A percentile compares a stretch with the other conserved stretches of the same genome.
phyloP scores from a whole-genome alignment of 1,140 invertebrate species.

The Calliopsis andreniformis region DNA sequence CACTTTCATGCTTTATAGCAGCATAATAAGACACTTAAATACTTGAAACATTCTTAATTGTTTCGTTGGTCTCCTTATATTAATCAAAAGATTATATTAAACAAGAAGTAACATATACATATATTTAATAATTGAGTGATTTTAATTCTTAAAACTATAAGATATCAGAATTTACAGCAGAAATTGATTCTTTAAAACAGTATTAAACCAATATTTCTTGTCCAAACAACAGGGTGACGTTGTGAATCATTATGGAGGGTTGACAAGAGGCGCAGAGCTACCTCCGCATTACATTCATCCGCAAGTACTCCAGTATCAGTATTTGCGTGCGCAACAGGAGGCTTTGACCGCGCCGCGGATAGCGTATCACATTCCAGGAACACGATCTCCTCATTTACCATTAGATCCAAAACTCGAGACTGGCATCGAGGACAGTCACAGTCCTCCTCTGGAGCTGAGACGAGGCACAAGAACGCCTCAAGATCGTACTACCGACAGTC shows the following conservation, averaged over 20 bases:
- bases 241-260: constrained; percentile 76
- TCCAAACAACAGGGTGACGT: constrained; percentile 84
- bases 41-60: no score
- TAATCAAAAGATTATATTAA: no score
- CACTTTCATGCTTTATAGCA: no score
- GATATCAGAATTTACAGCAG: no score
- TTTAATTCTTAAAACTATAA: no score
- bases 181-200: no score
- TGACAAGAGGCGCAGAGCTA: constrained; percentile 71
- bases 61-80: no score
- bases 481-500: constrained; percentile 89
- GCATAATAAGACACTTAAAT: no score
- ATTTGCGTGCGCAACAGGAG: constrained; percentile 86
- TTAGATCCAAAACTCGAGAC: constrained; percentile 82
- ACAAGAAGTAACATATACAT: no score
- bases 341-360: constrained; percentile 81
- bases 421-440: constrained; percentile 85
- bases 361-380: constrained; percentile 77
- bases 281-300: constrained; percentile 84
- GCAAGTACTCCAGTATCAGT: constrained; percentile 87
- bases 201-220: neutral
- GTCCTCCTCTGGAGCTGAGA: constrained; percentile 88
- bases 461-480: constrained; percentile 85
- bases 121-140: no score
- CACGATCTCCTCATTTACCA: constrained; percentile 75